Evolutionary conservation across 2,113 vertebrate species (phyloP), one percentile per base, ranked within the genome.

Genomic region (Sylvietta virens): DNA sequence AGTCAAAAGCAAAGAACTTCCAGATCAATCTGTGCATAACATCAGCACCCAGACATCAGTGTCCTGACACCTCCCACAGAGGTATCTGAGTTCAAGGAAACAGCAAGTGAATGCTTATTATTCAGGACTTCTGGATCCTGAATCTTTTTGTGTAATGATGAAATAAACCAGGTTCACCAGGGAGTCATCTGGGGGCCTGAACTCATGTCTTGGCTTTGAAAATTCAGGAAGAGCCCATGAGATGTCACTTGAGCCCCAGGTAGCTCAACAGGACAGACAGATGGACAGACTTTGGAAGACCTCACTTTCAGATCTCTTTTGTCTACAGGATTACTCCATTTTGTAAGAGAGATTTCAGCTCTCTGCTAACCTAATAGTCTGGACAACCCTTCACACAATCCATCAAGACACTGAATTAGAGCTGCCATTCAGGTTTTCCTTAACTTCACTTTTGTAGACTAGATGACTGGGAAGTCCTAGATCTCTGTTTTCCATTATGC

Each of bases 121-220:
- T 53, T 78, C 42, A 61, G 24, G 11, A 53, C 22, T 83, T 69
- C 21, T 11, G 11, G 3, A 79, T 71, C 42, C 24, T 62, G 24
- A 74, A 35, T 21, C 6, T 2, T 76, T 73, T 20, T 45, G 13
- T 11, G n/a, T 11, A 50, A 22, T 0, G 0, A 31, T 30, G 15
- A 65, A 57, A 50, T 42, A 80, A 83, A 83, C 2, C 44, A 60
- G 18, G 15, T 47, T 92, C 7, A 72, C 33, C 26, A n/a, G 22
- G 33, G 18, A 40, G 18, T 58, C 22, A 31, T 21, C 31, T 3
- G 0, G 22, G 22, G 24, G 3, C 17, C 53, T 60, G 40, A 73
- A 78, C 65, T 69, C 7, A 72, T 51, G 17, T 54, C 35, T 77
- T 6, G 9, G 23, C 30, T 88, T 90, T 84, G 50, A 73, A 90